phyloP scores from a whole-genome alignment of 30 jellyfish, hydroid and myxozoan genomes.

The Hydra vulgaris region DNA sequence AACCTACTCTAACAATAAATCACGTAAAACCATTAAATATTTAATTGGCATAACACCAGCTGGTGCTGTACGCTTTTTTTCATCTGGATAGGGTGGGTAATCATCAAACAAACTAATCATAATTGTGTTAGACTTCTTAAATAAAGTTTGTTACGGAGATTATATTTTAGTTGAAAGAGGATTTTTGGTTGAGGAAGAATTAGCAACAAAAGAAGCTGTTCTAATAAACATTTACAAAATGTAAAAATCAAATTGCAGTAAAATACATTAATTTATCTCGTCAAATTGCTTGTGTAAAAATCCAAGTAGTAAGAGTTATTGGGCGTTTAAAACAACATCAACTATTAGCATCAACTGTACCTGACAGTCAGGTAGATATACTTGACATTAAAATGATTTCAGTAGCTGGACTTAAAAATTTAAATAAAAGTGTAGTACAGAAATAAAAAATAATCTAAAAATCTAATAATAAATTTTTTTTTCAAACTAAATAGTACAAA shows the following conservation, averaged over 20 bases:
- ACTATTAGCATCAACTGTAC: constrained; percentile 27
- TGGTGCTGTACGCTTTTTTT: constrained; percentile 52
- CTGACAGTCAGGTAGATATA: constrained; percentile 39
- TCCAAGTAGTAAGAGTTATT: constrained; percentile 53
- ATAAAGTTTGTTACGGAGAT: constrained; percentile 32
- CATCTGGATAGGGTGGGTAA: constrained; percentile 68
- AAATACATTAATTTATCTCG: constrained; percentile 36
- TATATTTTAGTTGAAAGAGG: constrained; percentile 62
- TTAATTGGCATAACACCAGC: constrained; percentile 45
- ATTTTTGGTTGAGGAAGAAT: constrained; percentile 36
- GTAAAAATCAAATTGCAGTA: too few species aligned
- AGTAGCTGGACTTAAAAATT: constrained; percentile 30
- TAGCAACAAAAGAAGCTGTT: constrained; percentile 34
- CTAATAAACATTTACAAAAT: constrained; percentile 37
- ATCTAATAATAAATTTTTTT: background rate
- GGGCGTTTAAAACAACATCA: constrained; percentile 39
- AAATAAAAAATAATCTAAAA: background rate
- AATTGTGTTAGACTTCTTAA: constrained; percentile 33
- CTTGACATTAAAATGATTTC: constrained; percentile 31
- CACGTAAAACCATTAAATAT: constrained; percentile 42
- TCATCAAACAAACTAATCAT: constrained; percentile 51
- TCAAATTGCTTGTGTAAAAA: constrained; percentile 42
- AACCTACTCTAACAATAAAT: constrained; percentile 30
- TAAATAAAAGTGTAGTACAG: constrained; percentile 30
- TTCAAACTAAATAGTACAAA: background rate